Conservation (phyloP, 2,888 invertebrate species). For the Gonocerus acuteangulatus region DNA sequence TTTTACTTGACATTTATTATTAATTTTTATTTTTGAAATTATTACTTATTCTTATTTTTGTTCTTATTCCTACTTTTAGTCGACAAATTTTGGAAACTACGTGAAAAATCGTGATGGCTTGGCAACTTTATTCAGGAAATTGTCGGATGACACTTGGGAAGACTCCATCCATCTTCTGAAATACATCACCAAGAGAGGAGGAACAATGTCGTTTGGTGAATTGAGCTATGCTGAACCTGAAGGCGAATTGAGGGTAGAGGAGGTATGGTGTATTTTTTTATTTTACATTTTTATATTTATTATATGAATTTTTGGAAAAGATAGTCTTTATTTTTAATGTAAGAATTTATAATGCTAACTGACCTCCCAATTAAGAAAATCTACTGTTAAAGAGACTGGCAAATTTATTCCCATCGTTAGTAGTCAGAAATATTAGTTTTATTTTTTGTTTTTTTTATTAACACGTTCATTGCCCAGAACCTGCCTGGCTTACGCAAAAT, state of each 20-base stretch:
- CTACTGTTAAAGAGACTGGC: no score
- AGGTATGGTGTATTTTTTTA: no score
- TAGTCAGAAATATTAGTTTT: no score
- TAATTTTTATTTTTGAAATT: conserved; percentile 8
- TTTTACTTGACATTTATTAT: conserved; percentile 22
- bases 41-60: neutral
- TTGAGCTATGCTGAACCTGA: neutral
- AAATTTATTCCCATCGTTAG: no score
- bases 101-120: conserved; percentile 69
- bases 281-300: no score
- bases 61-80: conserved; percentile 39
- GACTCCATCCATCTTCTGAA: conserved; percentile 68
- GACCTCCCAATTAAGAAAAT: no score
- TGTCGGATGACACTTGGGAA: conserved; percentile 68
- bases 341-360: no score
- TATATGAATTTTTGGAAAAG: no score
- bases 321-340: no score
- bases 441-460: no score
- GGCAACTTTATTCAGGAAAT: conserved; percentile 60
- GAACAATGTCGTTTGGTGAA: conserved; percentile 48
- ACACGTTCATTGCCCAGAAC: no score
- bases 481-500: no score
- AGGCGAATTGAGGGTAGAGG: neutral
- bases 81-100: conserved; percentile 69
- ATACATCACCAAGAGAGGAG: conserved; percentile 66